Evolutionary conservation across 1,140 invertebrate species (phyloP), one percentile per base, ranked within the genome.

Genomic region (Aplysia californica): DNA sequence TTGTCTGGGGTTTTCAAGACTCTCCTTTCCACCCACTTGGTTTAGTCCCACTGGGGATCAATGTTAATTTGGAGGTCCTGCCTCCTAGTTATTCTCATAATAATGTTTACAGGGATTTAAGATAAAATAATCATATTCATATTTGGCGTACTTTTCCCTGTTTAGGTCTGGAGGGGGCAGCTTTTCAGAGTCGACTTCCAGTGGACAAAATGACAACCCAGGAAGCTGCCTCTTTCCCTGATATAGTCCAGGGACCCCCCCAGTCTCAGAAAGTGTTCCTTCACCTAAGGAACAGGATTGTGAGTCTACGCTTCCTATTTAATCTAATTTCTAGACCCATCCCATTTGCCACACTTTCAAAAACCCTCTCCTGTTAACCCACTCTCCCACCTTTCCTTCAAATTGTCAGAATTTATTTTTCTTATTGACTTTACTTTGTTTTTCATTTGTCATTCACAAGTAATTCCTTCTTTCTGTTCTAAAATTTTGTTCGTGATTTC

Each of bases 171-270:
- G 88, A 90, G 78, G 86, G 86, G 39, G 88, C 90, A 80, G 87
- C 90, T 64, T 88, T 90, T 76, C 87, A 91, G 80, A 89, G 89
- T 84, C 93, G 97, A 74, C 91, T 99, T 84, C 97, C 97, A 3
- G 96, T 95, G 90, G 97, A 98, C 87, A 98, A 98, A 88, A 93
- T 99, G 92, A 97, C 96, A 36, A 95, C 96, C 3, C 93, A 95
- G 44, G 98, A 99, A 92, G 95, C 96, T 3, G 94, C 95, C 44
- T 96, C 95, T 87, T 99, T 99, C 89, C 94, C 95, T 29, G 97
- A 99, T 87, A 93, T 99, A 44, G 93, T 95, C 74, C 90, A 93
- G 79, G 94, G 93, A 21, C 93, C 94, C 33, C 92, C 95, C 39
- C 94, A 96, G 83, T 94, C 95, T 10, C 95, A 96, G 80, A 95